Evolutionary conservation across 2,888 invertebrate genomes (phyloP).

Genomic region (Eristalis tenax): DNA sequence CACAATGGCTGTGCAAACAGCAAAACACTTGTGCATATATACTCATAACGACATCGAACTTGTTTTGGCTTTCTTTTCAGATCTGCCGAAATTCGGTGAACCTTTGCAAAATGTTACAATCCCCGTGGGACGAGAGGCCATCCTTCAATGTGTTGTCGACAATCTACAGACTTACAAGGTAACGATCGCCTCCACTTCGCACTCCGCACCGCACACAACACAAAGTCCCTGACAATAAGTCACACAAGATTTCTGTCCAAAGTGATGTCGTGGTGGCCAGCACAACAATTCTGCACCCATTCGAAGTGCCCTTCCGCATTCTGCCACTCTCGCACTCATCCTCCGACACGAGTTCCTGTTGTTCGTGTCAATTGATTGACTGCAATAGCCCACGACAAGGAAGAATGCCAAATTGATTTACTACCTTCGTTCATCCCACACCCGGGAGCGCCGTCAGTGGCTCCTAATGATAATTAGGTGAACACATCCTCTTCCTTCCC

Average conservation of each 20-base stretch:
- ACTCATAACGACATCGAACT: slow-evolving; percentile 45
- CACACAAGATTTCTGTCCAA: slow-evolving; percentile 35
- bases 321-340: slow-evolving; percentile 1
- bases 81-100: slow-evolving; percentile 86
- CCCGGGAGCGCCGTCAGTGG: slow-evolving; percentile 21
- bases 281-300: slow-evolving; percentile 70
- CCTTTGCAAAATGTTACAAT: slow-evolving; percentile 86
- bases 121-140: slow-evolving; percentile 86
- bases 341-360: slow-evolving; percentile 43
- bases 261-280: slow-evolving; percentile 44
- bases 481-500: slow-evolving; percentile 56
- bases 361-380: slow-evolving; percentile 68
- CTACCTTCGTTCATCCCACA: slow-evolving; percentile 45
- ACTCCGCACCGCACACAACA: background rate
- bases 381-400: slow-evolving; percentile 41
- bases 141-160: slow-evolving; percentile 86
- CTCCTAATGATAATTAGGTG: slow-evolving; percentile 69
- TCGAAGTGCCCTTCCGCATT: slow-evolving; percentile 55
- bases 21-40: slow-evolving; percentile 30
- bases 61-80: slow-evolving; percentile 80
- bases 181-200: slow-evolving; percentile 37
- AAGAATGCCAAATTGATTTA: slow-evolving; percentile 66
- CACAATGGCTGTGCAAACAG: slow-evolving; percentile 28
- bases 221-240: slow-evolving; percentile 52
- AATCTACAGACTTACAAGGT: slow-evolving; percentile 87